Evolutionary conservation across 1,140 invertebrate genomes (phyloP).

Genomic region (Ruditapes philippinarum): DNA sequence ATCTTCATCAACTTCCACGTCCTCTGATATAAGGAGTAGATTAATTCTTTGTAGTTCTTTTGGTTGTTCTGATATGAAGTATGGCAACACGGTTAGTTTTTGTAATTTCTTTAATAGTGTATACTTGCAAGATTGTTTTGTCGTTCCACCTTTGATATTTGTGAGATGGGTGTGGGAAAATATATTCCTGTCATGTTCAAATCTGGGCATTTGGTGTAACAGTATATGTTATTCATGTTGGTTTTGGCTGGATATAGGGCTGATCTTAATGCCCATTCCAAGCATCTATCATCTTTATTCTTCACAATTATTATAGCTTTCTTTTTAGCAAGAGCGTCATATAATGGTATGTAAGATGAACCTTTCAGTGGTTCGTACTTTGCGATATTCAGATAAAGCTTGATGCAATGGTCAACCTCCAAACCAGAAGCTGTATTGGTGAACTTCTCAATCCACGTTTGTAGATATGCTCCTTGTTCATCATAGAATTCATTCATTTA

Average conservation of each 20-base stretch:
- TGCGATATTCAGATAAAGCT: constrained; percentile 1
- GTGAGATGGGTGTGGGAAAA: neutral
- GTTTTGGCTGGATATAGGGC: constrained; percentile 23
- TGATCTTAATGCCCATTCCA: neutral
- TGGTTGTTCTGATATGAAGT: constrained; percentile 2
- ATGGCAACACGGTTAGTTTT: neutral
- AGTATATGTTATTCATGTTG: neutral
- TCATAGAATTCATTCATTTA: too few species aligned
- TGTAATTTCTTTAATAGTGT: neutral
- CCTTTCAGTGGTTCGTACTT: constrained; percentile 48
- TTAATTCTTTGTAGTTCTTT: constrained; percentile 15
- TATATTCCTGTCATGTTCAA: neutral
- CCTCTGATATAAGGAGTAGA: constrained; percentile 2
- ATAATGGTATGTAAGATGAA: constrained; percentile 10
- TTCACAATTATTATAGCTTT: constrained; percentile 61
- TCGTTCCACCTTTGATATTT: neutral
- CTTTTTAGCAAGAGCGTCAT: constrained; percentile 27
- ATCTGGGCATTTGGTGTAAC: too few species aligned
- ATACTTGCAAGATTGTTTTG: constrained; percentile 9
- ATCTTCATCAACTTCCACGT: constrained; percentile 1
- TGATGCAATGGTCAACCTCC: neutral
- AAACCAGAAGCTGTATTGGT: neutral
- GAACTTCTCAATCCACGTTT: neutral
- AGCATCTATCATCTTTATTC: constrained; percentile 56
- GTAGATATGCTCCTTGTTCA: neutral